Percentiles rank a stretch among this genome's conserved stretches.
Conservation (phyloP, 2,888 invertebrate genomes). For the Sminthurinus aureus region DNA sequence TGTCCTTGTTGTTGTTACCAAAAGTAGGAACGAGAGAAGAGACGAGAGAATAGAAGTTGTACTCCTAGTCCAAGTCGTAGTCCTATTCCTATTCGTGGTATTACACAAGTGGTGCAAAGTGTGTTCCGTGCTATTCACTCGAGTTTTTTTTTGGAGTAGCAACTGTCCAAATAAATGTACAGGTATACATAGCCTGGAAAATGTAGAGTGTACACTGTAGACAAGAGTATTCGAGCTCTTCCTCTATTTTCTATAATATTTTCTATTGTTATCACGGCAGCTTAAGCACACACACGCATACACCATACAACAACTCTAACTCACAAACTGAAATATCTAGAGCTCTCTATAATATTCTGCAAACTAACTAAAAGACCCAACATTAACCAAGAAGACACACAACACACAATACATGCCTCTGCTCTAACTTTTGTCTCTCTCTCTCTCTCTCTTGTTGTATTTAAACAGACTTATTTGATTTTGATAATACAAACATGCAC, state of each 20-base stretch:
- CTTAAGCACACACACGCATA: background rate
- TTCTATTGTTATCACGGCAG: background rate
- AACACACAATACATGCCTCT: background rate
- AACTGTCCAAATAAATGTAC: background rate
- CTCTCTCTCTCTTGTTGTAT: background rate
- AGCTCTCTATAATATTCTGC: background rate
- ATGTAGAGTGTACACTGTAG: no score
- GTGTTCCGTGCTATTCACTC: background rate
- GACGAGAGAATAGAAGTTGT: no score
- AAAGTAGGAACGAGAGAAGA: background rate
- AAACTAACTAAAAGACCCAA: background rate
- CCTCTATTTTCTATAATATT: background rate
- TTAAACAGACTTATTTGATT: background rate
- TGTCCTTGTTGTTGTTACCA: background rate
- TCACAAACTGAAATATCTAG: background rate
- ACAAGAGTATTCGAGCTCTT: background rate
- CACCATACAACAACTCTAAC: background rate
- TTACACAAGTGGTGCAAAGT: background rate
- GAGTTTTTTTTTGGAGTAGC: background rate
- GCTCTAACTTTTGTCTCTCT: background rate
- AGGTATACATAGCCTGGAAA: no score
- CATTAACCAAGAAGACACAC: background rate
- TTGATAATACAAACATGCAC: background rate
- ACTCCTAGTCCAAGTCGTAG: no score
- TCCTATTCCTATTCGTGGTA: no score